A percentile compares a stretch with the other conserved stretches of the same genome.
Evolutionary conservation across 2,888 invertebrate genomes (phyloP).

Genomic region (Tinea semifulvella): DNA sequence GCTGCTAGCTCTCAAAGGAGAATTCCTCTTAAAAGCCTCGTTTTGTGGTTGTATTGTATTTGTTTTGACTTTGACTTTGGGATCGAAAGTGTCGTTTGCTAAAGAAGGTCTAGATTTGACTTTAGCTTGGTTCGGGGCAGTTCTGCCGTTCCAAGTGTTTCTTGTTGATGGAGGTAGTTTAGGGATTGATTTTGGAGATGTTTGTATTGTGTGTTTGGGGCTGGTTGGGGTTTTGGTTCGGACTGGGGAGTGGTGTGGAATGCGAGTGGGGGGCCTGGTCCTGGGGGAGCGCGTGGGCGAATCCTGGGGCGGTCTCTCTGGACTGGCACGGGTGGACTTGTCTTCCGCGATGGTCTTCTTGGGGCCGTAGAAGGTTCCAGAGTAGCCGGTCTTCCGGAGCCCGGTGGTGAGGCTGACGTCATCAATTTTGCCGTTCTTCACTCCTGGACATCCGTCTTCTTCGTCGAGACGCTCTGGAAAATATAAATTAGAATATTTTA

Average conservation of each 20-base stretch:
- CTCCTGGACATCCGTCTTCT: constrained; percentile 52
- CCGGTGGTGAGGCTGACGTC: constrained; percentile 75
- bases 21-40: constrained; percentile 62
- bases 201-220: constrained; percentile 39
- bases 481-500: no score
- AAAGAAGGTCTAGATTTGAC: constrained; percentile 46
- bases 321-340: constrained; percentile 48
- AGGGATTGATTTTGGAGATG: constrained; percentile 51
- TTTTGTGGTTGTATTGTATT: constrained; percentile 37
- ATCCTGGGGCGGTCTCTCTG: constrained; percentile 48
- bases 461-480: constrained; percentile 74
- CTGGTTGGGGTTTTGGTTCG: constrained; percentile 47
- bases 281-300: constrained; percentile 49
- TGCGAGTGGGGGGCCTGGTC: constrained; percentile 51
- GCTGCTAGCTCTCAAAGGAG: constrained; percentile 54
- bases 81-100: constrained; percentile 53
- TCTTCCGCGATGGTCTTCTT: constrained; percentile 49
- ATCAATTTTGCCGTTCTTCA: constrained; percentile 46
- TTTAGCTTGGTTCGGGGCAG: constrained; percentile 47
- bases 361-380: constrained; percentile 67
- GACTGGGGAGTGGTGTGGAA: constrained; percentile 58
- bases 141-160: constrained; percentile 80
- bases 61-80: constrained; percentile 60
- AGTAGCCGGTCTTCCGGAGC: constrained; percentile 74
- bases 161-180: constrained; percentile 59